Evolutionary conservation across 2,888 invertebrate species (phyloP), one percentile per base, ranked within the genome.

Genomic region (Malachius bipustulatus): DNA sequence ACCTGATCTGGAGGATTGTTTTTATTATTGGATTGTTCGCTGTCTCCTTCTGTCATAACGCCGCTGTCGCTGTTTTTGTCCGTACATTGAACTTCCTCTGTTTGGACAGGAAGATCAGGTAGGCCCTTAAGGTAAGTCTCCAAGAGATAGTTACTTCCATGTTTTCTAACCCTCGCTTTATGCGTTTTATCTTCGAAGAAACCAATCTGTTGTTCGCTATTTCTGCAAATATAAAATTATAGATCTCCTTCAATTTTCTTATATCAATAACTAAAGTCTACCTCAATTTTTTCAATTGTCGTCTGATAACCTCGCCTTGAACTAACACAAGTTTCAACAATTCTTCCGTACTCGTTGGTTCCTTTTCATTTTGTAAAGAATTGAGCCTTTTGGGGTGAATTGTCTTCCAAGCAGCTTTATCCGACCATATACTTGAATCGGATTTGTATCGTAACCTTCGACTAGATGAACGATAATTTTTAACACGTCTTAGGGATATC

Each of bases 161-260:
- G 73, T 50, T 80, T 78, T 44, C 77, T 72, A 61, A 80, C 76
- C 31, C 82, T 65, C 29, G 69, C 73, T 44, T 75, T 73, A 59
- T 84, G 83, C 15, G 81, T 77, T 53, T 81, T 78, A 52, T 81
- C 79, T 65, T 83, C 83, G 47, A 82, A 71, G 51, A 73, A 73
- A 43, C 80, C 79, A 48, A 88, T 87, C 51, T 83, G 73, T 50
- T 77, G 74, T 56, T 87, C 85, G 43, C 60, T 63, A 37, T 62
- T 59, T 37, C 63, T 63, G 43, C 26, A 51, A 51, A 48, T 14
- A 16, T 27, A 11, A 9, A 14, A 3, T 29, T 16, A 13, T 32
- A 1, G 12, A 16, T 26, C 36, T 11, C 4, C 2, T 15, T 27
- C 26, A 2, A n/a, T n/a, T n/a, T n/a, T n/a, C 29, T 6, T 29